Evolutionary conservation across 2,113 vertebrate genomes (phyloP).

Genomic region (Benitochromis conjunctus): DNA sequence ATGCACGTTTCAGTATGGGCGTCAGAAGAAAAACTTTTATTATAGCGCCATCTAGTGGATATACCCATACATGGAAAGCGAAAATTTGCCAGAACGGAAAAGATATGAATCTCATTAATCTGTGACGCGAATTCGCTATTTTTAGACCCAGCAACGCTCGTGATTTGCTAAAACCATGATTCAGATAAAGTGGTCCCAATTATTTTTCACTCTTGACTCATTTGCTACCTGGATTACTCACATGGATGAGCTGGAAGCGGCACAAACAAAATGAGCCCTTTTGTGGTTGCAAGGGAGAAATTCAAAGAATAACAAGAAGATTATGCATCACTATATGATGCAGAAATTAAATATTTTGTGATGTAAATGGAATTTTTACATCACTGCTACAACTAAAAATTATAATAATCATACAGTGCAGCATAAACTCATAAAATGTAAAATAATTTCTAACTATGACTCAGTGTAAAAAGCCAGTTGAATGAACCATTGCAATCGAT

Average conservation of each 20-base stretch:
- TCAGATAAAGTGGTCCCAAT: background rate
- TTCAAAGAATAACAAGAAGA: background rate
- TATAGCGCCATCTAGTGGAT: slow-evolving; percentile 13
- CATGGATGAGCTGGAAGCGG: background rate
- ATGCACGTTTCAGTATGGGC: background rate
- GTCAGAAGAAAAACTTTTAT: background rate
- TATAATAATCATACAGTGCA: background rate
- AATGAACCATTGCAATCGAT: background rate
- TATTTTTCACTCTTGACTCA: background rate
- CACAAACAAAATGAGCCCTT: background rate
- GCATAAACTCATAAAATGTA: background rate
- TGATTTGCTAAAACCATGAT: background rate
- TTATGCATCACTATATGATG: background rate
- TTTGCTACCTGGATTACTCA: background rate
- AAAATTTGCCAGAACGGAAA: background rate
- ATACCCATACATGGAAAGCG: background rate
- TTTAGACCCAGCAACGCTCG: background rate
- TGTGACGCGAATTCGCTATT: background rate
- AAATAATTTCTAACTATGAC: background rate
- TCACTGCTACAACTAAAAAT: background rate
- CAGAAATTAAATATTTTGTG: background rate
- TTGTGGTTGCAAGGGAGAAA: background rate
- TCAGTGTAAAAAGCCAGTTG: background rate
- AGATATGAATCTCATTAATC: background rate
- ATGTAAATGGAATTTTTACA: background rate